These are phyloP conservation scores for Cephonodes hylas DNA, from an alignment of 2,888 invertebrate species.

Conservation along the genomic window DNA sequence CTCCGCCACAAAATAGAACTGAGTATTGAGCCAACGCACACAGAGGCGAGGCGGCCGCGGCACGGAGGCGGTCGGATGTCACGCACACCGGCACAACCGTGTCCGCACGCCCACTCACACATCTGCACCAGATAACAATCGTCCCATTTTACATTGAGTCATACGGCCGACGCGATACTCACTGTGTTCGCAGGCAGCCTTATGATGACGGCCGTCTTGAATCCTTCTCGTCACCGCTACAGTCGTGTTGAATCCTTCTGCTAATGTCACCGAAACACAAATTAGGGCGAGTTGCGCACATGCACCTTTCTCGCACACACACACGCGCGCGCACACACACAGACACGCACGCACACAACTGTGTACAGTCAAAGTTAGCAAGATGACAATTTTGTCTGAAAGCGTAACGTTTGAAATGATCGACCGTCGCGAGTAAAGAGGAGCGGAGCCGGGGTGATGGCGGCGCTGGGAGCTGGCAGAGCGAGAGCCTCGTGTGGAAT, in stretches of 20 bases:
- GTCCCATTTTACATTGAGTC: constrained; percentile 79
- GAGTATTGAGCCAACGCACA: constrained; percentile 78
- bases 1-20: constrained; percentile 76
- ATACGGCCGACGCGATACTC: constrained; percentile 71
- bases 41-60: constrained; percentile 35
- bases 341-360: constrained; percentile 23
- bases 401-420: constrained; percentile 45
- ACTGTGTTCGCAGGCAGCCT: constrained; percentile 80
- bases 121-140: constrained; percentile 73
- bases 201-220: constrained; percentile 79
- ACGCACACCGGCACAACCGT: constrained; percentile 54
- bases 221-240: constrained; percentile 63
- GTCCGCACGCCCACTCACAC: constrained; percentile 57
- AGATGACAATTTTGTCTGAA: constrained; percentile 40
- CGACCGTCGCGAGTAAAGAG: constrained; percentile 49
- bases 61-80: constrained; percentile 66
- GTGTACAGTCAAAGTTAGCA: constrained; percentile 34
- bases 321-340: constrained; percentile 40
- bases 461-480: constrained; percentile 50
- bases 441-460: constrained; percentile 44
- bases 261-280: constrained; percentile 59
- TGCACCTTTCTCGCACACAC: constrained; percentile 60
- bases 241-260: constrained; percentile 74
- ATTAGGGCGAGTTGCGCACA: constrained; percentile 60
- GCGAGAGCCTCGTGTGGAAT: constrained; percentile 59